phyloP scores from a whole-genome alignment of 2,797 vertebrate genomes.

The Limosa lapponica region DNA sequence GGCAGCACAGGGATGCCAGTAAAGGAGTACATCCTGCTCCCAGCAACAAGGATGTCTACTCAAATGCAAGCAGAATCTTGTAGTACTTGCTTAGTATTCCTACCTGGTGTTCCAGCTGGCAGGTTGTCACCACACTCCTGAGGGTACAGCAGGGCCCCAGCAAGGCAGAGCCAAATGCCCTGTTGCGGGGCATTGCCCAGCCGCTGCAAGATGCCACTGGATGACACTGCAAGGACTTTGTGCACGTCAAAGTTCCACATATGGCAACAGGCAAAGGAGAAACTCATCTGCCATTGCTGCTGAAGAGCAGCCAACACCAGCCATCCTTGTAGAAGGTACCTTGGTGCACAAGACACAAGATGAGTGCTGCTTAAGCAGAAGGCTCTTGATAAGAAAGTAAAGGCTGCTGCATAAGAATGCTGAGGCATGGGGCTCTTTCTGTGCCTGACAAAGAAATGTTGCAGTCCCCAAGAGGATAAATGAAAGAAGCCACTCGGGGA shows the following conservation, averaged over 20 bases:
- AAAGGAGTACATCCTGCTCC: neutral
- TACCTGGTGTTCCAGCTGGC: neutral
- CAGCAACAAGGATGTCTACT: neutral
- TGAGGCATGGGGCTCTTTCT: neutral
- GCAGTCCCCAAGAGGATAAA: neutral
- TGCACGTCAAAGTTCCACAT: fast-evolving
- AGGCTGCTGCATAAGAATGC: neutral
- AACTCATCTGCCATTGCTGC: neutral
- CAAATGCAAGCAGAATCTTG: neutral
- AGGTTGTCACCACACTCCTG: neutral
- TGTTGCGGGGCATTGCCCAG: no score
- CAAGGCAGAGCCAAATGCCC: no score
- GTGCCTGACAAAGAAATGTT: neutral
- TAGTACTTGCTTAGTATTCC: neutral
- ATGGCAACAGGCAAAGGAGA: neutral
- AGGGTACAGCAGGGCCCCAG: neutral
- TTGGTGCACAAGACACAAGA: neutral
- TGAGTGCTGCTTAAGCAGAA: neutral
- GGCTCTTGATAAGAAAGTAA: neutral
- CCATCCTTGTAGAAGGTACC: neutral
- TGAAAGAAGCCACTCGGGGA: neutral
- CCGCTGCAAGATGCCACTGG: no score
- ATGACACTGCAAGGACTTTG: neutral
- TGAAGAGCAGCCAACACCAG: neutral
- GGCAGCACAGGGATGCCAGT: neutral